Evolutionary conservation across 2,888 invertebrate species (phyloP), one percentile per base, ranked within the genome.

Genomic region (Agrochola lychnidis): DNA sequence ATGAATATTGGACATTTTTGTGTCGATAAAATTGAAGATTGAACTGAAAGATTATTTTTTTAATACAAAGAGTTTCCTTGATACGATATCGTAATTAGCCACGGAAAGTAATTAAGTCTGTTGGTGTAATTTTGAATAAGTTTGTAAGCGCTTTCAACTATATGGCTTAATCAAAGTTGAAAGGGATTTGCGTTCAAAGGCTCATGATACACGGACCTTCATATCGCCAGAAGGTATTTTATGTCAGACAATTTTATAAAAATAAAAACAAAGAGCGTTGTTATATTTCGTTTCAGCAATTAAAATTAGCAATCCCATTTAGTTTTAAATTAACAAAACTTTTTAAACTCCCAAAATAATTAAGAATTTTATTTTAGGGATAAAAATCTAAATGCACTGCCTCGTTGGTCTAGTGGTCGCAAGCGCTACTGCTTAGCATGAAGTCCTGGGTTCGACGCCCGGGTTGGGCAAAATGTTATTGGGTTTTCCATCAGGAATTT

Each of bases 141-240:
- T 56, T 56, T 25, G n/a, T 25, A 59, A 57, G 14, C n/a, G 48
- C 22, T 63, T 40, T 48, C 10, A 73, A 66, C 30, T 61, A 45
- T 14, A 25, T 10, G 25, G 40, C 56, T 61, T 10, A 66, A 48
- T 61, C n/a, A 67, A 73, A 62, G 19, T 48, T 56, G 45, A 48
- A 80, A 78, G 67, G 66, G 22, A 61, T 74, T 36, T 64, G 19
- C n/a, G 30, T 61, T 67, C n/a, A 67, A 74, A 78, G 45, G 16
- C 30, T 56, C 25, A n/a, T 62, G 12, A 48, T 57, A 9, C 63
- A 64, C 64, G 19, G 66, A 53, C 66, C 57, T 73, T 40, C n/a
- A 53, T 56, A 67, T 36, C 19, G 42, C 25, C 22, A 2, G 62
- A 63, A 63, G 57, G n/a, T 51, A 51, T 57, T 62, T 42, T 14